These are phyloP conservation scores for Phylloscopus whistleri DNA, from an alignment of 2,113 vertebrate species.

Conservation along the genomic window DNA sequence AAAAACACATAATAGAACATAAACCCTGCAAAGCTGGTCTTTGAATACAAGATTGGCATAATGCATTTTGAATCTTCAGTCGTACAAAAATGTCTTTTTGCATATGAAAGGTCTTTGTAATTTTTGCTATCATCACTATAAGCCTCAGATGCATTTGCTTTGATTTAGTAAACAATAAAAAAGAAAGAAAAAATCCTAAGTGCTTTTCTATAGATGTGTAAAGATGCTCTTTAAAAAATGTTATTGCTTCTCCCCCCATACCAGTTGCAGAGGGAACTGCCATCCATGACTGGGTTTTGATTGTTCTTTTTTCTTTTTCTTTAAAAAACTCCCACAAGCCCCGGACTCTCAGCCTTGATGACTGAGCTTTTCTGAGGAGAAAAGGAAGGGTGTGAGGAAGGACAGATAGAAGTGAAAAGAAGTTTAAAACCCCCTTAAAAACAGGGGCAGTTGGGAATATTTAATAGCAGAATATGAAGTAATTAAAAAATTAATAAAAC, in stretches of 20 bases:
- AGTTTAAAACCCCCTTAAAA: background rate
- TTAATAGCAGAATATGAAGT: background rate
- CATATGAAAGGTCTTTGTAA: slow-evolving; percentile 70
- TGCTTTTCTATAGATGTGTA: slow-evolving; percentile 55
- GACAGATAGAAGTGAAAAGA: background rate
- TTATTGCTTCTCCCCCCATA: slow-evolving; percentile 11
- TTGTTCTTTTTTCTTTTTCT: background rate
- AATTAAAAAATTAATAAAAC: background rate
- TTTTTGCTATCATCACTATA: slow-evolving; percentile 68
- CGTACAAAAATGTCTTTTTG: slow-evolving; percentile 59
- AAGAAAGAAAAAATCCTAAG: slow-evolving; percentile 50
- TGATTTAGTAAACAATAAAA: slow-evolving; percentile 70
- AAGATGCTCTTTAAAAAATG: slow-evolving; percentile 7
- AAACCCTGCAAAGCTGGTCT: slow-evolving; percentile 43
- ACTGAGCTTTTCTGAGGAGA: background rate
- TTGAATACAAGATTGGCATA: slow-evolving; percentile 48
- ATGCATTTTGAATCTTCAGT: slow-evolving; percentile 52
- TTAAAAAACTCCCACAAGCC: background rate
- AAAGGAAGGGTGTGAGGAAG: background rate
- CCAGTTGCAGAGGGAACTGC: slow-evolving; percentile 22
- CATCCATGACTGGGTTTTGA: background rate
- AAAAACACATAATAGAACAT: background rate
- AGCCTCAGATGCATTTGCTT: slow-evolving; percentile 61
- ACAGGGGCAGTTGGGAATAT: background rate
- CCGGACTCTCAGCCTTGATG: background rate